Base-by-base conservation (phyloP, 2,797 vertebrate genomes). In the Trachops cirrhosus region DNA sequence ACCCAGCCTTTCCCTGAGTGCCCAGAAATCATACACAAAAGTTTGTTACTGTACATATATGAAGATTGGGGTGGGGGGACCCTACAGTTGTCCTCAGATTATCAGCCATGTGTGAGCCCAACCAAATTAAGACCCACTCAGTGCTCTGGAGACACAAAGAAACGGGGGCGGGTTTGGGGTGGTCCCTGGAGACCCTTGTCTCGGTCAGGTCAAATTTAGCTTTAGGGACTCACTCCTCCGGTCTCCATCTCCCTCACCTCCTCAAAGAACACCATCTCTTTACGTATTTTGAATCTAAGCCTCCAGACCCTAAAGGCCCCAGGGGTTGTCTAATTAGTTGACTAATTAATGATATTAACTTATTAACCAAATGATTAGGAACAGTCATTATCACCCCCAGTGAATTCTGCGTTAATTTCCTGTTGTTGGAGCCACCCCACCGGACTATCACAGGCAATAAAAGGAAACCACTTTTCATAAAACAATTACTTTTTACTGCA, bases 291-390 rank as follows among this genome's bases (percentile, higher is more conserved):
- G 39, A 88, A 83, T 48, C 18, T 19, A 67, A 91, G 75, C 29
- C 37, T 86, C 50, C 82, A 88, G 75, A 73, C 37, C 32, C 4
- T 0, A 9, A 74, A 41, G 41, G 62, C 68, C 92, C 83, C 64
- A 1, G 54, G 91, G 64, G 11, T 52, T 34, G 18, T 86, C 22
- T 95, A 93, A 96, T 95, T 91, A 94, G 78, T 77, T 80, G 91
- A 96, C 90, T 93, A 93, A 97, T 95, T 96, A 97, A 94, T 95
- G 95, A 67, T 79, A 95, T 88, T 87, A 95, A 95, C 91, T 93
- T 91, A 97, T 96, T 95, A 95, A 74, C 84, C 74, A 15, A 78
- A 86, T 91, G 89, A 85, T 96, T 93, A 93, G 67, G 75, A 77
- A 54, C 64, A 26, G 26, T 73, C 95, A 91, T 97, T 96, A 96